Percentiles rank a stretch among this genome's conserved stretches.
These are phyloP conservation scores for Sinhomidia bicolor DNA, from an alignment of 2,888 invertebrate species.

Conservation along the genomic window DNA sequence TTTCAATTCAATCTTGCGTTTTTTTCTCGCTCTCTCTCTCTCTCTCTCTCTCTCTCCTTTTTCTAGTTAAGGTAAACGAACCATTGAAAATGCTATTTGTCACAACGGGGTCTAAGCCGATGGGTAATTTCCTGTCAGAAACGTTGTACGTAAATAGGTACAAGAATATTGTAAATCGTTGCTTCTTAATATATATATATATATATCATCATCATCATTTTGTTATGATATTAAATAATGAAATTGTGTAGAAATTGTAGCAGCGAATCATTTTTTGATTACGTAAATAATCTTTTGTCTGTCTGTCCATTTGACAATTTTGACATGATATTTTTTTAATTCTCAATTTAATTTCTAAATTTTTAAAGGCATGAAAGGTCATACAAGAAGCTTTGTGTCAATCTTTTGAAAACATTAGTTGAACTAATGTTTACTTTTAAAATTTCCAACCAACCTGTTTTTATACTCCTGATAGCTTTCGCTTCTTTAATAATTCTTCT, in stretches of 20 bases:
- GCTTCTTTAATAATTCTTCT: no score
- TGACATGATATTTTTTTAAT: no score
- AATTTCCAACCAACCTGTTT: no score
- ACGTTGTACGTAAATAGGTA: slow-evolving; percentile 33
- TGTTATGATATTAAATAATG: not conserved
- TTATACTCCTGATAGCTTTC: no score
- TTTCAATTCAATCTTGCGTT: not conserved
- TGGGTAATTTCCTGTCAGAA: slow-evolving; percentile 65
- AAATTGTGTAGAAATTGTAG: not conserved
- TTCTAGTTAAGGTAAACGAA: slow-evolving; percentile 60
- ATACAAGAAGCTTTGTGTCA: no score
- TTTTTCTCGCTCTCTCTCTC: not conserved
- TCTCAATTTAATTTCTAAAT: no score
- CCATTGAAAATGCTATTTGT: slow-evolving; percentile 68
- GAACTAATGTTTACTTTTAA: no score
- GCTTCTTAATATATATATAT: no score
- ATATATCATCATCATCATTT: slow-evolving; percentile 16
- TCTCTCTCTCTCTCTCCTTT: not conserved
- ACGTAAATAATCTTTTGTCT: not conserved
- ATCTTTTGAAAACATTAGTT: no score
- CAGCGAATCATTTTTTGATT: no score
- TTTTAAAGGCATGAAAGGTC: no score
- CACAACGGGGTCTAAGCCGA: slow-evolving; percentile 64
- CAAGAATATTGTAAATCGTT: slow-evolving; percentile 46
- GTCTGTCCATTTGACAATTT: not conserved